Evolutionary conservation across 2,888 invertebrate genomes (phyloP), one percentile per base, ranked within the genome.

Genomic region (Coleophora flavipennella): DNA sequence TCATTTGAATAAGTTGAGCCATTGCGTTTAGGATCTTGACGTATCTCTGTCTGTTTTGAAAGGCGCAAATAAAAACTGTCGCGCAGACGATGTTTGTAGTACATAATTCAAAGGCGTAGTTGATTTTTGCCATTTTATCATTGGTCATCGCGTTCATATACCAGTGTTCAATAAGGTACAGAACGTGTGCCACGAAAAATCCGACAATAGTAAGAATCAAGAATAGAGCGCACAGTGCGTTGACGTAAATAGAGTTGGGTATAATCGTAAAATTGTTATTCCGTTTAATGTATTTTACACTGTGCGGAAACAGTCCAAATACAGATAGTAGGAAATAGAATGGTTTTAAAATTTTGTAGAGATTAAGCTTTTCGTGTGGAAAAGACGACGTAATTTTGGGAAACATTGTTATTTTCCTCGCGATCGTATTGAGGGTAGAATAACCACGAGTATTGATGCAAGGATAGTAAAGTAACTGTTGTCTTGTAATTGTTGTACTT

Each of bases 81-180:
- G 62, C 2, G 20, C 66, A 64, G 31, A 67, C 62, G 0, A 59
- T 10, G 1, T 59, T 39, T 0, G 71, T 46, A 13, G 42, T 46
- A 8, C 61, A 42, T 2, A 76, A 35, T 48, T 83, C 80, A 2
- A 71, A 35, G 2, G 72, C 51, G 33, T 79, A 79, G 46, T 83
- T 81, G 34, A 72, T 51, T 53, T 74, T 57, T 6, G 76, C 72
- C 44, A 71, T 49, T 0, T 69, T 39, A 13, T 55, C 67, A 14
- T 68, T 60, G 1, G 62, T 68, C 44, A 71, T 20, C 20, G 6
- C 3, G 20, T 20, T 4, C 3, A 20, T 20, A 20, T 20, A 3
- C 20, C 20, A 20, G 20, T 6, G 20, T 4, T 3, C 3, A 6
- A 20, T 20, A 6, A 20, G 3, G 6, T 20, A 3, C 20, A 52